Base-by-base conservation (phyloP, 2,888 invertebrate species). In the Aromia moschata region DNA sequence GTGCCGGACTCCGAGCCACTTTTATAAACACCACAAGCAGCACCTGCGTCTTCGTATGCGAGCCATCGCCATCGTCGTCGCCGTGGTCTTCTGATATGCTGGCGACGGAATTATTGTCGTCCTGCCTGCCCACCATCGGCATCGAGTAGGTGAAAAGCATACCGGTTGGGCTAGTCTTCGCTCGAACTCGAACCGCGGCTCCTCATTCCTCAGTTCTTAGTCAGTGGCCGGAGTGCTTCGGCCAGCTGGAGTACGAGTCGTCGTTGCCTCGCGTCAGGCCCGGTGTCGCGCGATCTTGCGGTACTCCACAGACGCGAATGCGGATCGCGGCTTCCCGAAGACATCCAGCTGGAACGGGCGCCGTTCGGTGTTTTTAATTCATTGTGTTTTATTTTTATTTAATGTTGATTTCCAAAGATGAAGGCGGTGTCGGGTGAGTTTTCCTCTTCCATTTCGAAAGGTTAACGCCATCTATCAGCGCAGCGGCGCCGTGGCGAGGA, bases 361-460 rank as follows among this genome's bases (percentile, higher is more conserved):
- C 25, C 25, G 4, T 25, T 25, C 3, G 4, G 25, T 25, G 25
- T 25, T 3, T 25, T 25, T 25, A 25, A 25, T 25, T 25, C 7
- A 5, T 25, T 25, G 3, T 25, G 3, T 25, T 3, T 25, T 7
- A 5, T 7, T 3, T 25, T 3, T 25, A 25, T 25, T 25, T 38
- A 15, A 49, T 49, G 49, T 49, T 49, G 49, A 49, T 49, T 15
- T 49, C 49, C 17, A 49, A 49, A 16, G 49, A 49, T 38, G 20
- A 49, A n/a, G n/a, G n/a, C 37, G 49, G 25, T 38, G 25, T 38
- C 25, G 49, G 49, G 49, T 49, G 49, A 49, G 49, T 49, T 16
- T 38, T 38, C 40, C 17, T 10, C 17, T n/a, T 40, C 25, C 7
- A 25, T 25, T 25, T 3, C 7, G 25, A 25, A 25, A 5, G 25